Evolutionary conservation across 1,140 invertebrate species (phyloP).

Genomic region (Bombus pyrosoma): DNA sequence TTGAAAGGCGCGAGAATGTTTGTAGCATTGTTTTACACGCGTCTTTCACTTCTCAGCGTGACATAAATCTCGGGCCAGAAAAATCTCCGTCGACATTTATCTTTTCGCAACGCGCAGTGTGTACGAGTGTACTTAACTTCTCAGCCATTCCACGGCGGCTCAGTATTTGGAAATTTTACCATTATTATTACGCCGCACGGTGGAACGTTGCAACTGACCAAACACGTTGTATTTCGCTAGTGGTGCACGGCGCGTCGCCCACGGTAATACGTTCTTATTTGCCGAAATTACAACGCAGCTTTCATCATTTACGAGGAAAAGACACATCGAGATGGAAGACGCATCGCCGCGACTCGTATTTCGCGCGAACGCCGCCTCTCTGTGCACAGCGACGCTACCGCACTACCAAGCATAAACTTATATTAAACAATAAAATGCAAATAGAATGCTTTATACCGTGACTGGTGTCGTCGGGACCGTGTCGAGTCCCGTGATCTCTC

Average conservation of each 20-base stretch:
- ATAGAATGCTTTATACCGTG: conserved; percentile 70
- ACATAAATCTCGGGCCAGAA: neutral
- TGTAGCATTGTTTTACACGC: neutral
- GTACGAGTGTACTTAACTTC: neutral
- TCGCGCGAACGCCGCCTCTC: neutral
- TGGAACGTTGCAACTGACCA: neutral
- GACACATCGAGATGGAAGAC: conserved; percentile 40
- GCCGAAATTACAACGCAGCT: conserved; percentile 54
- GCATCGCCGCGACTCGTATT: conserved; percentile 15
- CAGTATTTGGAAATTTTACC: neutral
- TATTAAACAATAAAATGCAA: conserved; percentile 80
- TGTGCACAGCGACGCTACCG: conserved; percentile 6
- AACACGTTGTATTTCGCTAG: neutral
- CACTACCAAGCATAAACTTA: conserved; percentile 73
- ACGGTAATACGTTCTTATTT: conserved; percentile 47
- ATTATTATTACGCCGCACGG: neutral
- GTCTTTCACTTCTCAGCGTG: neutral
- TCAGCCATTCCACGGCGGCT: neutral
- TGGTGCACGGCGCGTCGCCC: neutral
- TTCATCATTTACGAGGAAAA: conserved; percentile 38
- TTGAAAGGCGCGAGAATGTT: neutral
- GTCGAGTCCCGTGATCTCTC: conserved; percentile 35
- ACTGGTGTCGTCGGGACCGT: conserved; percentile 17
- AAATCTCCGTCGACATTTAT: conserved; percentile 11
- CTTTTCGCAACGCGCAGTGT: neutral